Evolutionary conservation across 2,888 invertebrate genomes (phyloP).

Genomic region (Lycophotia porphyrea): DNA sequence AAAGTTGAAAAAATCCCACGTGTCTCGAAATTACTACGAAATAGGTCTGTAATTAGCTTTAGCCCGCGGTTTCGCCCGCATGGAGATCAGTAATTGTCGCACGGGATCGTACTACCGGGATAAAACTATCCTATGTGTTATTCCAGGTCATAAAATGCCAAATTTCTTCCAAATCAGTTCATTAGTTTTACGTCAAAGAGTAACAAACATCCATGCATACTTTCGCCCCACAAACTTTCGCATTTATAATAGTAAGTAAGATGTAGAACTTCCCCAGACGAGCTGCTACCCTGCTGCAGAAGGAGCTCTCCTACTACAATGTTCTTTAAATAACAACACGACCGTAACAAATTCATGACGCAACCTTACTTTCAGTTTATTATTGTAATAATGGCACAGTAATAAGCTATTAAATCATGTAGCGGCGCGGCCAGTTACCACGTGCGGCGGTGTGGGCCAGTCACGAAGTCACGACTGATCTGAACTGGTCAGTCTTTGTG

Average conservation of each 20-base stretch:
- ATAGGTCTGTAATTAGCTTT: too few species aligned
- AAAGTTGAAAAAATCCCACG: background rate
- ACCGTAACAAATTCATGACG: slow-evolving; percentile 21
- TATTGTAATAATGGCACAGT: slow-evolving; percentile 37
- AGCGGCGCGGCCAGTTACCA: slow-evolving; percentile 30
- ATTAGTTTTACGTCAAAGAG: too few species aligned
- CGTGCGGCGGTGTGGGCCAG: slow-evolving; percentile 53
- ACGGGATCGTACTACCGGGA: too few species aligned
- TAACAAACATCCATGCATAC: too few species aligned
- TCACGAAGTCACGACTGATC: slow-evolving; percentile 59
- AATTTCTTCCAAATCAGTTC: too few species aligned
- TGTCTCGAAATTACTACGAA: background rate
- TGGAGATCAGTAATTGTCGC: too few species aligned
- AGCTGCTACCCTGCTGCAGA: background rate
- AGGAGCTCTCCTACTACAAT: background rate
- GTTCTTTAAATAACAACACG: slow-evolving; percentile 33
- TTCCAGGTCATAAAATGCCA: too few species aligned
- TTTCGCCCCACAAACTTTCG: too few species aligned
- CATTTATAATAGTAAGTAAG: too few species aligned
- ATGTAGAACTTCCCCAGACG: background rate
- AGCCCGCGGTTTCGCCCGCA: too few species aligned
- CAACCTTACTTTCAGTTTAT: slow-evolving; percentile 46
- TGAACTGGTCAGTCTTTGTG: slow-evolving; percentile 16
- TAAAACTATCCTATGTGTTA: too few species aligned
- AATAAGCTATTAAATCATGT: slow-evolving; percentile 47